Conservation (phyloP, 1,140 invertebrate genomes). For the Macrobrachium rosenbergii region DNA sequence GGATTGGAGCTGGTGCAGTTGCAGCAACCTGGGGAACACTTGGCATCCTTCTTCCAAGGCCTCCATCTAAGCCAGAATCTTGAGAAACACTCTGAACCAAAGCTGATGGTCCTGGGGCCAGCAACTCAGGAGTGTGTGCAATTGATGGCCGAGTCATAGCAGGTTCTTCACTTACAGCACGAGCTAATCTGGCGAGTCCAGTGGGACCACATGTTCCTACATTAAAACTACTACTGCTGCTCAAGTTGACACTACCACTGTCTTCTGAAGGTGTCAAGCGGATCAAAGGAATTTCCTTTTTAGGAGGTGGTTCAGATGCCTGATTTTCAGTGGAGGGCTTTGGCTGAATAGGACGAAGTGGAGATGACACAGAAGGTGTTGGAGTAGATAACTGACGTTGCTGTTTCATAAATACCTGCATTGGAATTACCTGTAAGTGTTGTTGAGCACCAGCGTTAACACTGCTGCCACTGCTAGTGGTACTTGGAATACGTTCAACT, state of each 20-base stretch:
- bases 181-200: slow-evolving; percentile 33
- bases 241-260: neutral
- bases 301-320: slow-evolving; percentile 35
- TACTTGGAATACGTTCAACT: slow-evolving; percentile 14
- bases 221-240: slow-evolving; percentile 8
- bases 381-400: slow-evolving; percentile 65
- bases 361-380: slow-evolving; percentile 46
- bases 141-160: slow-evolving; percentile 36
- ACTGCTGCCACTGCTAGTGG: slow-evolving; percentile 4
- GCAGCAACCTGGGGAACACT: slow-evolving; percentile 8
- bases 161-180: slow-evolving; percentile 64
- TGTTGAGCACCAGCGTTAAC: slow-evolving; percentile 23
- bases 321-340: slow-evolving; percentile 41
- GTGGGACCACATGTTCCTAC: slow-evolving; percentile 12
- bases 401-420: slow-evolving; percentile 67
- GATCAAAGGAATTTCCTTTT: slow-evolving; percentile 57
- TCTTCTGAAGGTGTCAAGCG: slow-evolving; percentile 63
- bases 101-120: slow-evolving; percentile 40
- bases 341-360: slow-evolving; percentile 63
- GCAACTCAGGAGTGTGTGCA: slow-evolving; percentile 37
- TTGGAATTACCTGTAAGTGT: slow-evolving; percentile 60
- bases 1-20: too few species aligned
- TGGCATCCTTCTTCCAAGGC: slow-evolving; percentile 25
- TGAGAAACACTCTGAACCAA: slow-evolving; percentile 65
- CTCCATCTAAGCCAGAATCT: slow-evolving; percentile 53